phyloP scores from a whole-genome alignment of 2,888 invertebrate genomes.

The Melikaiella ostensackeni region DNA sequence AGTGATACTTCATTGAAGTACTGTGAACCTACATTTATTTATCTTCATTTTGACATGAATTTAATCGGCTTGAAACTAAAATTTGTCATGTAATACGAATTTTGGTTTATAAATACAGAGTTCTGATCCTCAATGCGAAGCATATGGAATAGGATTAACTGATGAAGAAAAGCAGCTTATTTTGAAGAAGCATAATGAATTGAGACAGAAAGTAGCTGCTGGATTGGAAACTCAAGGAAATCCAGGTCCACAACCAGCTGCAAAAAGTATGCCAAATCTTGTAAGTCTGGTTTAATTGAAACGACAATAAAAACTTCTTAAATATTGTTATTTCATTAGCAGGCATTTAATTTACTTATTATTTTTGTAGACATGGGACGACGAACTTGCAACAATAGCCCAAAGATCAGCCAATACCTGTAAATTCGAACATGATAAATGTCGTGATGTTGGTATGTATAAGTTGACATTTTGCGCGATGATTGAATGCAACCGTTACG shows the following conservation, averaged over 20 bases:
- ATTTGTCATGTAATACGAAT: too few relatives aligned
- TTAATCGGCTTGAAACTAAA: too few relatives aligned
- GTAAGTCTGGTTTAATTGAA: slow-evolving; percentile 46
- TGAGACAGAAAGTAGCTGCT: slow-evolving; percentile 52
- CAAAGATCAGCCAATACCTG: slow-evolving; percentile 76
- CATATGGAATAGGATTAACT: slow-evolving; percentile 44
- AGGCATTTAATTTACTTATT: not conserved
- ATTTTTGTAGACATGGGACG: slow-evolving; percentile 60
- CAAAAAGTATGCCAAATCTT: slow-evolving; percentile 50
- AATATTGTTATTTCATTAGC: not conserved
- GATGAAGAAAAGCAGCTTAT: slow-evolving; percentile 42
- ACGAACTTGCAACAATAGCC: slow-evolving; percentile 74
- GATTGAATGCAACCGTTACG: too few relatives aligned
- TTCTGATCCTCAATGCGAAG: not conserved
- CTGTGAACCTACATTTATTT: too few relatives aligned
- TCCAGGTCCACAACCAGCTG: slow-evolving; percentile 60
- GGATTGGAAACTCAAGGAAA: slow-evolving; percentile 54
- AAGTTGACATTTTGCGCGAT: too few relatives aligned
- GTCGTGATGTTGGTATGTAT: slow-evolving; percentile 69
- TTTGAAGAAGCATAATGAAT: slow-evolving; percentile 51
- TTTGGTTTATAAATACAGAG: too few relatives aligned
- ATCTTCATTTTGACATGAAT: too few relatives aligned
- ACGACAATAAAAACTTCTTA: not conserved
- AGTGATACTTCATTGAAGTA: too few relatives aligned
- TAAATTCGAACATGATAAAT: slow-evolving; percentile 71